Evolutionary conservation across 2,113 vertebrate species (phyloP), one percentile per base, ranked within the genome.

Genomic region (Myrmophylax atrothorax): DNA sequence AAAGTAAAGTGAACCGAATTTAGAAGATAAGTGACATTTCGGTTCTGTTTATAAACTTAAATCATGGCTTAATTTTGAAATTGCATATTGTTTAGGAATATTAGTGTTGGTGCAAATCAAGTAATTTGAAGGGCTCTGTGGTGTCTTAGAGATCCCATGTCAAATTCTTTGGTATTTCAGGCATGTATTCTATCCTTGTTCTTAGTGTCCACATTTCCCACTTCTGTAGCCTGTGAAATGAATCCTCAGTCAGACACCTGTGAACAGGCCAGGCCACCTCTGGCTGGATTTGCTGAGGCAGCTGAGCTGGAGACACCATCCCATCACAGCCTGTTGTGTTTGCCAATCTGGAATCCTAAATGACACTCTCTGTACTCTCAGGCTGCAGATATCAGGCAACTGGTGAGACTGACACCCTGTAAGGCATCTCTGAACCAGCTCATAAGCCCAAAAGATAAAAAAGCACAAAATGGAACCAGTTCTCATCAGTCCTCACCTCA

Each of bases 251-350:
- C 25, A n/a, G 72, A 64, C 37, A 13, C 67, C 14, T 29, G 26
- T n/a, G 40, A 47, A 3, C 31, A 4, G 0, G 0, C 25, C 69
- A 40, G 50, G 40, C 52, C 49, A 33, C 67, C 25, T 80, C 77
- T 52, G 56, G 22, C 26, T 79, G 10, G 17, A 37, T 42, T 60
- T 82, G 50, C 28, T 12, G 35, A 63, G 44, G 55, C 46, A 55
- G 55, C 50, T 49, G 74, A 40, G 28, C 20, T 69, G 70, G 28
- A 66, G 42, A 35, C 19, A 18, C 38, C 47, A 46, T 35, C 29
- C 60, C 50, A 38, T 9, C 55, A 18, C 8, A 75, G 50, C 13
- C 59, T 89, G 29, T 42, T 28, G 40, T 18, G 50, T 55, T 64
- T 69, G 56, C 29, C 79, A 4, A 53, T 35, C 56, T 72, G 40